Evolutionary conservation across 2,113 vertebrate genomes (phyloP), one percentile per base, ranked within the genome.

Genomic region (Macquaria australasica): DNA sequence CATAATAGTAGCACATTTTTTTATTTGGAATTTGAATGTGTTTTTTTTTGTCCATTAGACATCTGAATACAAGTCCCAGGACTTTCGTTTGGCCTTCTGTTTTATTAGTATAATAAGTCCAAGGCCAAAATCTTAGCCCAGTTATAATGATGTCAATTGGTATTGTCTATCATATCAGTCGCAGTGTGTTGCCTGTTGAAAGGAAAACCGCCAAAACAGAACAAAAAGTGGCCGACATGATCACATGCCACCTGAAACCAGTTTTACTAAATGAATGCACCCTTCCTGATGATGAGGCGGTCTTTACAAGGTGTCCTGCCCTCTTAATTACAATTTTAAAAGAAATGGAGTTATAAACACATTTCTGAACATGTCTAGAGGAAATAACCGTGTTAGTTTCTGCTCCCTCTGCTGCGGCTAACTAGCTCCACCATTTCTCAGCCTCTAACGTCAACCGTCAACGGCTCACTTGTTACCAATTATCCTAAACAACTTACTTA

Each of bases 321-420:
- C 2, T 9, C 9, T 43, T 10, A 43, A 18, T n/a, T n/a, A n/a
- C n/a, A n/a, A n/a, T n/a, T n/a, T n/a, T n/a, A n/a, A n/a, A n/a
- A n/a, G n/a, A n/a, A n/a, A n/a, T n/a, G n/a, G n/a, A 58, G 10
- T 11, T 28, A 3, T 1, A 11, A 28, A 58, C 10, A 58, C 55
- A n/a, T n/a, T n/a, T 21, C 1, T 10, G 1, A 50, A 34, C 0
- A 55, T 16, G 20, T 16, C 18, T 0, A 1, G 18, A 23, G 5
- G 6, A 60, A 8, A 16, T 60, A n/a, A 14, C 31, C 50, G 11
- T 9, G 21, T n/a, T 39, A 55, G 3, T 31, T 50, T 16, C 5
- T 20, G 3, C 43, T 31, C 15, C 48, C n/a, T 2, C 14, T 31
- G 28, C 28, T 31, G 28, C 18, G 41, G 43, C 73, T 12, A 71